Conservation (phyloP, 1,140 invertebrate species). For the Leptopilina boulardi region DNA sequence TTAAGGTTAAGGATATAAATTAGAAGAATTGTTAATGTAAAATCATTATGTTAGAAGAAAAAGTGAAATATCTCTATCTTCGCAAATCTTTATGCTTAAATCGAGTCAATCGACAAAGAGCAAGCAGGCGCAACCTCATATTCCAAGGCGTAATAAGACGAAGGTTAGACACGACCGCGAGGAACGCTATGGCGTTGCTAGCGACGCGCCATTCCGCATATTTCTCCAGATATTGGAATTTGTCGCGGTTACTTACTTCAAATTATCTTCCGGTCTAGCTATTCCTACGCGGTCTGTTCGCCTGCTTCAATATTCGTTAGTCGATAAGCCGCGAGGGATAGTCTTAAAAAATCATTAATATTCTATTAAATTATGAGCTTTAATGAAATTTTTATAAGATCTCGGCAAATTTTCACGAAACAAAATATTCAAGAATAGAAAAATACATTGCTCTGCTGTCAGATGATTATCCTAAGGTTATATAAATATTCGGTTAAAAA, state of each 20-base stretch:
- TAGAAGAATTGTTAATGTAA: too few species aligned
- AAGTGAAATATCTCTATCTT: neutral
- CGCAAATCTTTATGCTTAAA: neutral
- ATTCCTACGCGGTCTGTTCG: conserved; percentile 66
- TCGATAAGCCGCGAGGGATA: conserved; percentile 60
- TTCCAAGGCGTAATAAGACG: conserved; percentile 65
- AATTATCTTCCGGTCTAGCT: conserved; percentile 74
- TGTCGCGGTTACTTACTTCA: conserved; percentile 75
- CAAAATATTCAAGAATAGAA: too few species aligned
- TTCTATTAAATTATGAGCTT: neutral
- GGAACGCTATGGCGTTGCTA: conserved; percentile 68
- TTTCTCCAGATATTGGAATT: conserved; percentile 76
- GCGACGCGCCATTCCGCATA: conserved; percentile 69
- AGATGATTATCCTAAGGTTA: too few species aligned
- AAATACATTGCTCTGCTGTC: too few species aligned
- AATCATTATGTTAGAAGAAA: too few species aligned
- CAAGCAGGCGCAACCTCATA: conserved; percentile 54
- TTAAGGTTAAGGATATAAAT: too few species aligned
- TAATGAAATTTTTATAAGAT: neutral
- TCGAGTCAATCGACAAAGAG: conserved; percentile 18
- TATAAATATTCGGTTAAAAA: too few species aligned
- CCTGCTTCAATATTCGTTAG: conserved; percentile 59
- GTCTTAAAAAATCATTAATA: conserved; percentile 8
- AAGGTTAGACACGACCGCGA: conserved; percentile 71
- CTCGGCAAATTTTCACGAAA: too few species aligned